A percentile compares a stretch with the other conserved stretches of the same genome.
phyloP scores from a whole-genome alignment of 2,113 vertebrate species.

The Amia ocellicauda region DNA sequence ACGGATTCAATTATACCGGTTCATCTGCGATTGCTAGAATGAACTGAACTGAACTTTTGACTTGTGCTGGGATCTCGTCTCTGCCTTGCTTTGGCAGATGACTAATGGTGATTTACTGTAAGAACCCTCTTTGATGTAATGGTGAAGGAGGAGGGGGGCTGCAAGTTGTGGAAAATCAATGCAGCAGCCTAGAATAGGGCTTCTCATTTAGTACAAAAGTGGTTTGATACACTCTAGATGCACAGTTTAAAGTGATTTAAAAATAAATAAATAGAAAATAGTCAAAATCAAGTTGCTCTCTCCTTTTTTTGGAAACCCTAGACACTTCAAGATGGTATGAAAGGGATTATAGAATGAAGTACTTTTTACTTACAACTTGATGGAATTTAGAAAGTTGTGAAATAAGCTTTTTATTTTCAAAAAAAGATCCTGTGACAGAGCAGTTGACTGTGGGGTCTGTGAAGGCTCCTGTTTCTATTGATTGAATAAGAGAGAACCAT shows the following conservation, averaged over 20 bases:
- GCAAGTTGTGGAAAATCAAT: neutral
- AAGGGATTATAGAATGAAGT: neutral
- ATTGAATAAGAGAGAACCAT: too few relatives aligned
- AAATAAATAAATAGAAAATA: too few relatives aligned
- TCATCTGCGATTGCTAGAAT: too few relatives aligned
- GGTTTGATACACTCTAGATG: neutral
- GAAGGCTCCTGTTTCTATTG: too few relatives aligned
- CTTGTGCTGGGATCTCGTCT: too few relatives aligned
- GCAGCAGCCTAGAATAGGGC: neutral
- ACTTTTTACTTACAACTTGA: neutral
- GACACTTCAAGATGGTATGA: neutral
- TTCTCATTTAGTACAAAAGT: too few relatives aligned
- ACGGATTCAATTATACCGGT: too few relatives aligned
- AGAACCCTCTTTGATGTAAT: neutral
- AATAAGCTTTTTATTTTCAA: too few relatives aligned
- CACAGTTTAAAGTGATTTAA: too few relatives aligned
- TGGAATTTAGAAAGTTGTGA: neutral
- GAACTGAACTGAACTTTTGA: neutral
- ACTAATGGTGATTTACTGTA: neutral
- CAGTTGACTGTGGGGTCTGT: too few relatives aligned
- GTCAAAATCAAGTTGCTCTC: conserved; percentile 7
- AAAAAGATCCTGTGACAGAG: too few relatives aligned
- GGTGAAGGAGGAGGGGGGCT: neutral
- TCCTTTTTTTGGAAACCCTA: neutral
- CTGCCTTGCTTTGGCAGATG: too few relatives aligned